Evolutionary conservation across 1,140 invertebrate species (phyloP), one percentile per base, ranked within the genome.

Genomic region (Phortica variegata): DNA sequence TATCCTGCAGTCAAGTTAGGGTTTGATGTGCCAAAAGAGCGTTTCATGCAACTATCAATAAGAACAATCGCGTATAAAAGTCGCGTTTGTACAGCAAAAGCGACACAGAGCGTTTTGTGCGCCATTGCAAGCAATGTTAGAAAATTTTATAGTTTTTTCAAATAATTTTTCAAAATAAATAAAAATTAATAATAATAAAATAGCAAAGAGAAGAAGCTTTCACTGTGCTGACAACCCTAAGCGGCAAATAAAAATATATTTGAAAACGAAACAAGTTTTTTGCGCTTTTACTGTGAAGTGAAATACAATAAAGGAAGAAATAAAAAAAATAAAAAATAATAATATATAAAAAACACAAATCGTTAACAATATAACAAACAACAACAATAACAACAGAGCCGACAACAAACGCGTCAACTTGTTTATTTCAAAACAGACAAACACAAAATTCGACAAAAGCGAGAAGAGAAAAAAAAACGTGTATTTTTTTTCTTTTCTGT

Each of bases 351-450:
- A 61, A 59, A 63, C 62, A 62, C 68, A 63, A 62, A n/a, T 47
- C 40, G 38, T 39, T 18, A 42, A 48, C 3, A 34, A 12, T 19
- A 45, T 33, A 33, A 17, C 16, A 20, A 46, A 26, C 40, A 40
- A 26, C 43, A 43, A 17, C 17, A 29, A 52, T 41, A 49, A 3
- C 54, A 43, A 47, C 50, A 6, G 6, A 29, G 12, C 6, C 26
- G 26, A 29, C 26, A 29, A 29, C 6, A 29, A 51, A 56, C 45
- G 54, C 63, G 40, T 54, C 59, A 68, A 68, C 63, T 68, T 68
- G 63, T 68, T 68, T 68, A 68, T 68, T 68, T 68, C 63, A 68
- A 68, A 68, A 68, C 56, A 60, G 55, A 59, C 12, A 12, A 38
- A 38, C 52, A 57, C 60, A 58, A 58, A 54, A 58, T 63, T 49